Evolutionary conservation across 23 tunicate genomes (phyloP), one percentile per base, ranked within the genome.

Genomic region (Botrylloides violaceus): DNA sequence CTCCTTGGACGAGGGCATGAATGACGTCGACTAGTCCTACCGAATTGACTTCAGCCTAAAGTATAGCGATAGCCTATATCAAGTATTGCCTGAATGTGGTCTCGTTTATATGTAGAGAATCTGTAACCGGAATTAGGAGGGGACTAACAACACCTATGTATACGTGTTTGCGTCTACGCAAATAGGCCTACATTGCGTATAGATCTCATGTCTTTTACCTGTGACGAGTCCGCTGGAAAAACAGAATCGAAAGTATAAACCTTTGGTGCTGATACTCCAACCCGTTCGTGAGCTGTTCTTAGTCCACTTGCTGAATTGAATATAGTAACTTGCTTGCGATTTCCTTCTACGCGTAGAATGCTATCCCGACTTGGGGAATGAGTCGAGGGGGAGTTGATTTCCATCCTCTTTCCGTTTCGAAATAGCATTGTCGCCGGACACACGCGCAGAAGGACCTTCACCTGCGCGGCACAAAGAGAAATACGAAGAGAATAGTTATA

Each of bases 241-340:
- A 90, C 88, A 25, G 97, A 53, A 71, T 90, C 97, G 59, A 90
- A 90, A 1, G 90, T 75, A 70, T 90, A 90, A 28, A 79, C 81
- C 38, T 90, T 90, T 32, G 97, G 85, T 3, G 97, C 97, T 35
- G 80, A 53, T 19, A 43, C 74, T 24, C 66, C 33, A 29, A 64
- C 66, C 34, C 60, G 56, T 18, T 62, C 34, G 36, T 68, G 58
- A n/a, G 76, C 72, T 4, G 64, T 9, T 49, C 36, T 34, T 3
- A 65, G 78, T 66, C 72, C 61, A 49, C 58, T 68, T 36, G 36
- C 71, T 2, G 97, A 87, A 29, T 63, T 39, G 34, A 79, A 79
- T 37, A 90, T 88, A 30, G 84, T 90, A 38, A 90, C 79, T 74
- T 90, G 85, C 57, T 83, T 90, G 34, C 70, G 60, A 73, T 78